phyloP scores from a whole-genome alignment of 1,140 invertebrate species.

The Akabosia matsudoensis region DNA sequence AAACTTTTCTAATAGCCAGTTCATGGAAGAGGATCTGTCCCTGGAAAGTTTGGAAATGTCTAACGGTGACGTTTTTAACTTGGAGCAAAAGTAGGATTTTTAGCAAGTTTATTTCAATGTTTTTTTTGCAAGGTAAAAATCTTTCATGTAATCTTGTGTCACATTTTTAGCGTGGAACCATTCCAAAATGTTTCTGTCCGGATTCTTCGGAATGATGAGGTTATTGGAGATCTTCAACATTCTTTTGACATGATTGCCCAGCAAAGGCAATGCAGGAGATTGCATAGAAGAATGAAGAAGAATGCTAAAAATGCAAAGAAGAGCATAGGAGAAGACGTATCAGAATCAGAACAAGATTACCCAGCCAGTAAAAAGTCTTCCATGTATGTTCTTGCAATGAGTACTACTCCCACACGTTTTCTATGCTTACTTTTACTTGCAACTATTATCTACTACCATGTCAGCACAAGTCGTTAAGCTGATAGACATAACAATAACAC shows the following conservation, averaged over 20 bases:
- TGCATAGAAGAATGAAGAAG: constrained; percentile 43
- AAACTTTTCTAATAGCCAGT: not conserved
- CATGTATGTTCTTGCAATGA: not conserved
- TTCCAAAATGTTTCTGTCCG: constrained; percentile 46
- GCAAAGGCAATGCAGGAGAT: constrained; percentile 44
- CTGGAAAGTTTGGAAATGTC: constrained; percentile 1
- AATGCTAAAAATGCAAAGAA: constrained; percentile 1
- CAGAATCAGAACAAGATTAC: not conserved
- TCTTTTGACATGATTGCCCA: constrained; percentile 43
- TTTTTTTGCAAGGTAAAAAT: too few species aligned
- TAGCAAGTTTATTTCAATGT: not conserved
- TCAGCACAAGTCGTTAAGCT: too few species aligned
- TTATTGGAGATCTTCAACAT: constrained; percentile 37
- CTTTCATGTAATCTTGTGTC: not conserved
- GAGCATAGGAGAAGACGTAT: not conserved
- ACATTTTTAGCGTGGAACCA: constrained; percentile 26
- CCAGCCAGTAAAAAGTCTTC: not conserved
- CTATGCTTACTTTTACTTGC: too few species aligned
- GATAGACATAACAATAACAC: too few species aligned
- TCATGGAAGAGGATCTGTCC: not conserved
- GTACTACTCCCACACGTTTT: not conserved
- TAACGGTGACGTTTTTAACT: constrained; percentile 26
- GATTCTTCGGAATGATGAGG: constrained; percentile 40
- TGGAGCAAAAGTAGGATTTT: constrained; percentile 29
- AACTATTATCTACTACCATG: too few species aligned